Evolutionary conservation across 2,888 invertebrate genomes (phyloP).

Genomic region (Aplocera efformata): DNA sequence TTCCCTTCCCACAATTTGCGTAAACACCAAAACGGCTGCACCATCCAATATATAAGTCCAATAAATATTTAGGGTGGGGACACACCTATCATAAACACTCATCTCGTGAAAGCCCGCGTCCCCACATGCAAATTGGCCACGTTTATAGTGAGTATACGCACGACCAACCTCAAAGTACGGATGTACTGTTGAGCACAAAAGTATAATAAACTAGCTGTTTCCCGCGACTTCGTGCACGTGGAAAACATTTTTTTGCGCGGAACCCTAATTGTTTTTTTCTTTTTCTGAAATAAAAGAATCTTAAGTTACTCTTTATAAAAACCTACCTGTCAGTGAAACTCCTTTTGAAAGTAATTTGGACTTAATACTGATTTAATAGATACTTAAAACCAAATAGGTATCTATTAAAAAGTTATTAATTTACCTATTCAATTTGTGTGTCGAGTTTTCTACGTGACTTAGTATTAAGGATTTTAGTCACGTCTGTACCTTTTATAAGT

Average conservation of each 20-base stretch:
- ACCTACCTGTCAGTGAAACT: too few relatives aligned
- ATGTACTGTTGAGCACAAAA: conserved; percentile 14
- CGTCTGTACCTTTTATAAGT: conserved; percentile 28
- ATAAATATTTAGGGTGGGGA: conserved; percentile 34
- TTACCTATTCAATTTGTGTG: too few relatives aligned
- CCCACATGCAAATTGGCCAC: conserved; percentile 69
- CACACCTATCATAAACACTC: conserved; percentile 55
- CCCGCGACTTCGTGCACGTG: too few relatives aligned
- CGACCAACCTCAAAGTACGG: conserved; percentile 28
- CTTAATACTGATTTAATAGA: too few relatives aligned
- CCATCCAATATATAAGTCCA: conserved; percentile 29
- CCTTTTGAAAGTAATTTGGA: too few relatives aligned
- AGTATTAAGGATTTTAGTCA: conserved; percentile 21
- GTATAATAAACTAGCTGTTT: neutral
- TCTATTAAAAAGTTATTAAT: too few relatives aligned
- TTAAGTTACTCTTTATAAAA: too few relatives aligned
- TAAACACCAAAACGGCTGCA: conserved; percentile 23
- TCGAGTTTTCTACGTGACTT: too few relatives aligned
- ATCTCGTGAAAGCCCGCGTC: conserved; percentile 62
- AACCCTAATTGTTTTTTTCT: too few relatives aligned
- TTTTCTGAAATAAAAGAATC: too few relatives aligned
- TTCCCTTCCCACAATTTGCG: conserved; percentile 21
- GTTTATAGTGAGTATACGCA: conserved; percentile 55
- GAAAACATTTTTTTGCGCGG: too few relatives aligned
- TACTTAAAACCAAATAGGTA: too few relatives aligned